Evolutionary conservation across 53 echinoderm and acorn worm species (phyloP), one percentile per base, ranked within the genome.

Genomic region (Glandiceps talaboti): DNA sequence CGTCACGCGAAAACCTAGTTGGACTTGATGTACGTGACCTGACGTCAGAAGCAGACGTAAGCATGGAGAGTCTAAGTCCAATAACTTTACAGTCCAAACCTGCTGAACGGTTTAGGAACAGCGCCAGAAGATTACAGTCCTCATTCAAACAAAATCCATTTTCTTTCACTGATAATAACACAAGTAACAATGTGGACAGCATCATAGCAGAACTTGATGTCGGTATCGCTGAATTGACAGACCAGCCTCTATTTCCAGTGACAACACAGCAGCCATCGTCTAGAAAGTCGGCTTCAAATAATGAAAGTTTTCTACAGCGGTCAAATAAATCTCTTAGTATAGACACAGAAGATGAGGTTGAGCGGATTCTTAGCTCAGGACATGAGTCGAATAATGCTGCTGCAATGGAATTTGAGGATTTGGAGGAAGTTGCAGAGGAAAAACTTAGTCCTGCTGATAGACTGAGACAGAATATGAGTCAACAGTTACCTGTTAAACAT

Each of bases 401-500:
- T 45, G 64, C 64, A 6, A 45, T 45, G 64, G 64, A 45, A 45
- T 45, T 45, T 45, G 6, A 45, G 20, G n/a, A n/a, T n/a, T n/a
- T n/a, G n/a, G 6, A 45, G 64, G 64, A 45, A 20, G 6, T 12
- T 6, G 20, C 6, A 45, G 64, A 20, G 20, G 64, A 45, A 6
- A 45, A 45, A 20, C 6, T 45, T 45, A 12, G 6, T 20, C 64
- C 64, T 6, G 64, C 64, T 45, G 64, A 45, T 20, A 45, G 64
- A 20, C 64, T 45, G 6, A 45, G 64, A 45, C 64, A 45, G 30
- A 32, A 31, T 29, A 83, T 74, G 31, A 84, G 83, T 33, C 20
- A 81, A 29, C 79, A 92, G 81, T 45, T 92, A 28, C 87, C 87
- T 1, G 92, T 92, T 30, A 86, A 83, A 31, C 92, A 92, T 74